phyloP scores from a whole-genome alignment of 1,140 invertebrate genomes.

The Drosophila kepulauana region DNA sequence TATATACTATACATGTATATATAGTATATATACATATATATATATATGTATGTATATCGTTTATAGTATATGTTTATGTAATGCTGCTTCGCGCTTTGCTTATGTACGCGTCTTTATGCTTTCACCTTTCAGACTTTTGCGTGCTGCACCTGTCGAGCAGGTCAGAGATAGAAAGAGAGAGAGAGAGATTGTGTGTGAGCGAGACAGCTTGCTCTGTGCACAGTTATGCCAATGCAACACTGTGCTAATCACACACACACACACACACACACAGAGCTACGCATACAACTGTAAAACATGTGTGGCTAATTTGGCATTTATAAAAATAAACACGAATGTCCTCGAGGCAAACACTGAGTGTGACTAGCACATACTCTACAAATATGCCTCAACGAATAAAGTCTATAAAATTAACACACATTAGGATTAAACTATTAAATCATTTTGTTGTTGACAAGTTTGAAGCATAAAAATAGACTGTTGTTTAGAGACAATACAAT shows the following conservation, averaged over 20 bases:
- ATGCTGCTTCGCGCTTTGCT: background rate
- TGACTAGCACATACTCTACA: background rate
- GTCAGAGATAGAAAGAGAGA: background rate
- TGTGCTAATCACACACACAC: background rate
- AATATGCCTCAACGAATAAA: background rate
- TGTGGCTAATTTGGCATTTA: slow-evolving; percentile 22
- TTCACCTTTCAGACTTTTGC: slow-evolving; percentile 15
- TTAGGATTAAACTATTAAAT: too few relatives aligned
- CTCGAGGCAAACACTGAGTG: too few relatives aligned
- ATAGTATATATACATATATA: background rate
- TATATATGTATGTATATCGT: background rate
- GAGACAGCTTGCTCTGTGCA: background rate
- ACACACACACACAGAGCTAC: background rate
- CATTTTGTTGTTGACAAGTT: too few relatives aligned
- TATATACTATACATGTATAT: slow-evolving; percentile 1
- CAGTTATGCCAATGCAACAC: slow-evolving; percentile 14
- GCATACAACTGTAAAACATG: slow-evolving; percentile 1
- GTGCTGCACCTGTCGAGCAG: slow-evolving; percentile 29
- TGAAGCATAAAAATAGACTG: too few relatives aligned
- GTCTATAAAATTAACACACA: too few relatives aligned
- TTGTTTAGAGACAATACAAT: too few relatives aligned
- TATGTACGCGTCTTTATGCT: slow-evolving; percentile 31
- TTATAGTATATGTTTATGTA: background rate
- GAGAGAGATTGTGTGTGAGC: too few relatives aligned
- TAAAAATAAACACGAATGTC: background rate